Evolutionary conservation across 2,113 vertebrate genomes (phyloP), one percentile per base, ranked within the genome.

Genomic region (Tupaia tana): DNA sequence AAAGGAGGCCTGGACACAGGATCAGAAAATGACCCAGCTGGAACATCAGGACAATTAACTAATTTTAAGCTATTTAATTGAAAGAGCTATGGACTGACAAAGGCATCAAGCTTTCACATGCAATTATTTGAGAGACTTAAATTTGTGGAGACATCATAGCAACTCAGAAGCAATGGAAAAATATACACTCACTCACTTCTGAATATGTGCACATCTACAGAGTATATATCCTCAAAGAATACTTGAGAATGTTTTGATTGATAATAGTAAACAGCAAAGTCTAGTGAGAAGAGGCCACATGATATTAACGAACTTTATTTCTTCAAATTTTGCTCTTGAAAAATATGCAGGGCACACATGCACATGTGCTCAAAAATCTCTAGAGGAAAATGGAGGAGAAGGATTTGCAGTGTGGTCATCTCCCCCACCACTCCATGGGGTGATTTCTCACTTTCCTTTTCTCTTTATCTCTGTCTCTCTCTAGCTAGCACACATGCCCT

Each of bases 31-130:
- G 43, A 16, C 15, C 18, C 59, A 7, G 25, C 58, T 73, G 52
- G 56, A 66, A 95, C 86, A 85, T 54, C 29, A 80, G 69, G 63
- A n/a, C 52, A 86, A 63, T 52, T 78, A 83, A 80, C 66, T 93
- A 61, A 77, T 89, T 81, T 91, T 25, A 84, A 80, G 34, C 18
- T 52, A 22, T 59, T 77, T 77, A 81, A 93, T 77, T 64, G 22
- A 24, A 27, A 79, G 69, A 61, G 24, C 24, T 69, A n/a, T 1
- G 78, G 56, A 69, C 54, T 20, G 64, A 59, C 18, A 61, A 14
- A 95, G 66, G n/a, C 59, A 86, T 14, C 2, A 75, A 59, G 25
- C 61, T 67, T 93, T 81, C 70, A 58, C 13, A 52, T 58, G 58
- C n/a, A 19, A 63, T 31, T 54, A 13, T n/a, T 77, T 15, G 34